Evolutionary conservation across 2,888 invertebrate species (phyloP), one percentile per base, ranked within the genome.

Genomic region (Drosophila falleni): DNA sequence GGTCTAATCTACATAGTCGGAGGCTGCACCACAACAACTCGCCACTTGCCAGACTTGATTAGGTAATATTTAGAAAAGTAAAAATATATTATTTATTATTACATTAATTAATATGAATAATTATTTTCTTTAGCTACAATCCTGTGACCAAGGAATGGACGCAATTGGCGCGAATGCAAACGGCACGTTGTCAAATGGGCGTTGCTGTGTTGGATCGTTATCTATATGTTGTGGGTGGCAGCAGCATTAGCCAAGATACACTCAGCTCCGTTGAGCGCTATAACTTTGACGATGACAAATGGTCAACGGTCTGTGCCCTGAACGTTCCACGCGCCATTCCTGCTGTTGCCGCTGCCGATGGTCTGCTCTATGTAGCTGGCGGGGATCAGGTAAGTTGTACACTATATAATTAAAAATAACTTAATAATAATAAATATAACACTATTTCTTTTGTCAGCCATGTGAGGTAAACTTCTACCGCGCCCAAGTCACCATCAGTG

Each of bases 141-240:
- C 97, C 98, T 0, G 94, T 96, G 29, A 96, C 96, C 3, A 95
- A 95, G 81, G 96, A 96, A 91, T 98, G 97, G 97, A 94, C 94
- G 65, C 93, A 94, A 53, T 93, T 98, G 83, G 95, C 96, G 13
- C 94, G 96, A 31, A 96, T 98, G 97, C 94, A 95, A 41, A 95
- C 95, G 55, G 96, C 96, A 31, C 95, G 98, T 70, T 96, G 96
- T 71, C 97, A 98, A 94, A 96, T 98, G 94, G 98, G 97, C 42
- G 96, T 97, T 55, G 96, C 97, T n/a, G 95, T 97, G 61, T 93
- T 98, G 39, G 96, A 96, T 91, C 95, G 96, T 80, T 95, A 95
- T 89, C 94, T 98, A 54, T 98, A 98, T 92, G 96, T 97, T 59
- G 96, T 98, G 50, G 98, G 98, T 16, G 98, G 98, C 3, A 97